Base-by-base conservation (phyloP, 2,888 invertebrate genomes). In the Choreutis nemorana region DNA sequence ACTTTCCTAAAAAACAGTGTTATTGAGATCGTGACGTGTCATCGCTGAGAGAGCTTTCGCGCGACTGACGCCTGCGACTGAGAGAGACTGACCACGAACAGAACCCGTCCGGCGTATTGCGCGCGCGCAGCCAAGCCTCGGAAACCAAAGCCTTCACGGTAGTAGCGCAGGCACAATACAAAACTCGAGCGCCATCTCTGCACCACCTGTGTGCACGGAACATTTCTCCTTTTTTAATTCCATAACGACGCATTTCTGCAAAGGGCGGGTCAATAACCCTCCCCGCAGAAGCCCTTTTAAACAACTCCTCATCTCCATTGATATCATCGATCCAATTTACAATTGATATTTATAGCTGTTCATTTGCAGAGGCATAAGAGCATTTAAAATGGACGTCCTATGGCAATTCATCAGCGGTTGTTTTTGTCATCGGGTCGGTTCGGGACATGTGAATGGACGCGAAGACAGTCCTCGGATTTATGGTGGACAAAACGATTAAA, bases 171-270 rank as follows among this genome's bases (percentile, higher is more conserved):
- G 55, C 55, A 61, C 68, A 68, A 67, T 65, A 62, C 58, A 55
- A 52, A 56, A 60, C 52, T 54, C 62, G 53, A 57, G 66, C 67
- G 66, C 68, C 42, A 47, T 65, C 68, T 67, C 72, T 70, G 18
- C 18, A 5, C 27, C 35, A 36, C 73, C 72, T 73, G 75, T 68
- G 67, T 47, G 49, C 48, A 47, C 45, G 48, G 41, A 41, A 36
- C 22, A 43, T 51, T 59, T 59, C 68, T 65, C 49, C 45, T 40
- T 56, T 57, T 57, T 55, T 53, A 49, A 48, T 53, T 53, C 48
- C 49, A 51, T 44, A 48, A 44, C 64, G 59, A 55, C 61, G 62
- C 62, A 62, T 65, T 66, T 66, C 60, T 62, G 65, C 64, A 47
- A 49, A 41, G 47, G 46, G 39, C 37, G 56, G 72, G 71, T 65